Base-by-base conservation (phyloP, 2,113 vertebrate species). In the Spheniscus mendiculus region DNA sequence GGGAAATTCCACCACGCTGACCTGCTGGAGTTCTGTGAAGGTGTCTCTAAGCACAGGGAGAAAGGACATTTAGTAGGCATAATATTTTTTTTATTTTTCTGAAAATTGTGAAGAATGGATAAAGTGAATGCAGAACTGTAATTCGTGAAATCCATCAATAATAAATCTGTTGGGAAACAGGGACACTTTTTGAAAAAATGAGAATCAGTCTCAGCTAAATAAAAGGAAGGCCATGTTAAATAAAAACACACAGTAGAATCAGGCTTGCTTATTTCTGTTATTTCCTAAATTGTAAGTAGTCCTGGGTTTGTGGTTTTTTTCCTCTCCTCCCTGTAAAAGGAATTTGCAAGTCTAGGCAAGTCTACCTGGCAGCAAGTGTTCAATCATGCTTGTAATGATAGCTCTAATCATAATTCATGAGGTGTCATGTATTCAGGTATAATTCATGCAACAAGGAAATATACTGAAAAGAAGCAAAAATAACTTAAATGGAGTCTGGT, bases 301-400 rank as follows among this genome's bases (percentile, higher is more conserved):
- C 19, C 9, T 59, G 9, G 3, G 7, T 49, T 55, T 42, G 10
- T 42, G 7, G 10, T 27, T 12, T 15, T 15, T 3, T 0, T 11
- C 22, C 18, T 45, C 10, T 34, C 16, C 36, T 79, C 12, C 9
- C 16, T 21, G 5, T 77, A 65, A 44, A 79, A 83, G 50, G 25
- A 56, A 88, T 90, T 90, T 93, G 34, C 83, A 91, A 93, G 66
- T 76, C 70, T 85, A 85, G 74, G 55, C 87, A 96, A 85, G 49
- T 73, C 63, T 88, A 23, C 45, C 83, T 74, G 62, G 40, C 53
- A 90, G 78, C 45, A 65, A 90, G 42, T 83, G 73, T 73, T 94
- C 90, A 96, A 26, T 92, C 79, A 93, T 74, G 91, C 86, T 84
- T 96, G 55, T 87, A 96, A 94, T 92, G 90, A 88, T 70, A 90